phyloP scores from a whole-genome alignment of 2,113 vertebrate species.

The Dolichallabes microphthalmus region DNA sequence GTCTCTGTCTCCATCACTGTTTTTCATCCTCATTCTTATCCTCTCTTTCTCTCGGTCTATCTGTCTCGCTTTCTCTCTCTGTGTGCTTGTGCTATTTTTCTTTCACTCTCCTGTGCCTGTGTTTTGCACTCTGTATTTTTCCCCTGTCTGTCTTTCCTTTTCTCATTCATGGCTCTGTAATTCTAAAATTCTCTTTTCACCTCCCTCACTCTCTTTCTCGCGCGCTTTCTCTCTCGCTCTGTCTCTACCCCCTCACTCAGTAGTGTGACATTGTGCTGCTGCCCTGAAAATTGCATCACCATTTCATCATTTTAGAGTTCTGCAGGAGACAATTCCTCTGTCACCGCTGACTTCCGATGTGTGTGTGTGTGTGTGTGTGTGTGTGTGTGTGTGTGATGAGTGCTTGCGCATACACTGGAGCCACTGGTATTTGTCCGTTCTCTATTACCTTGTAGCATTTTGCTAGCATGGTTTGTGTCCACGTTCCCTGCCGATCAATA shows the following conservation, averaged over 20 bases:
- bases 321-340: constrained; percentile 25
- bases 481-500: not conserved
- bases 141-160: not conserved
- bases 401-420: not conserved
- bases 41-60: not conserved
- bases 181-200: not conserved
- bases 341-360: not conserved
- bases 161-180: not conserved
- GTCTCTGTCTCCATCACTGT: not conserved
- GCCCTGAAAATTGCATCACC: constrained; percentile 43
- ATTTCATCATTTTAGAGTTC: constrained; percentile 46
- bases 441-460: not conserved
- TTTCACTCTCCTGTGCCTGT: not conserved
- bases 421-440: not conserved
- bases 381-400: not conserved
- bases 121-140: not conserved
- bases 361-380: constrained; percentile 17
- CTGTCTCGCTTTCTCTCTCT: not conserved
- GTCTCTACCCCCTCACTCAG: constrained; percentile 24
- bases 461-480: not conserved
- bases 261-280: constrained; percentile 37
- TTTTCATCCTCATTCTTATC: not conserved
- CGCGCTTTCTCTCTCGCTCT: not conserved
- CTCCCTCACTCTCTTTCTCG: not conserved
- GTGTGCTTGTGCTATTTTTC: not conserved